Evolutionary conservation across 2,113 vertebrate genomes (phyloP), one percentile per base, ranked within the genome.

Genomic region (Anhinga anhinga): DNA sequence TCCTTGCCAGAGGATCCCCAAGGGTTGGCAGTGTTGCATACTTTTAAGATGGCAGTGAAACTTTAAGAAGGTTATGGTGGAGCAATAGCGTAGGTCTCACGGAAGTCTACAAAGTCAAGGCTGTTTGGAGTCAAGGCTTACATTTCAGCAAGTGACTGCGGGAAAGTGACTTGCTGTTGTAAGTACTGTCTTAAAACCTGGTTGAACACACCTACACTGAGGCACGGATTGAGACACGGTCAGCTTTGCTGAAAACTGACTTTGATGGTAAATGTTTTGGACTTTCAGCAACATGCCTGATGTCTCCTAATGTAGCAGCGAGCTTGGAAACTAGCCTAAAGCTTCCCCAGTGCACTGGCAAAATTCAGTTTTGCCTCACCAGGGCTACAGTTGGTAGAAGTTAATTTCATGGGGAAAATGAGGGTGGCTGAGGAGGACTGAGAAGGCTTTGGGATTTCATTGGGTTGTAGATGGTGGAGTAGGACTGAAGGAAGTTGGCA

Each of bases 121-220:
- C 34, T 6, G 4, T 71, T 70, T 58, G 42, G 38, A 79, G 83
- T 61, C 62, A 30, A n/a, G n/a, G 38, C 11, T 88, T 15, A 25
- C 18, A 12, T 65, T 72, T 52, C 50, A 76, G 61, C 72, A n/a
- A 63, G 47, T 34, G n/a, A 21, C 47, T n/a, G n/a, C 1, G 8
- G n/a, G 65, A 50, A 44, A 21, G 50, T 29, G 21, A 55, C 30
- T 67, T 61, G 72, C 50, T 81, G n/a, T 70, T 59, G 1, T 8
- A 58, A 36, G 45, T 55, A 15, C 19, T 40, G 8, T 61, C 56
- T 76, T 40, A 52, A 92, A 88, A 79, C 14, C 25, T 50, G 15
- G 11, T 30, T 71, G 38, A 63, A 58, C 0, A 0, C 22, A 23
- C 25, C 19, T 62, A 15, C 42, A 11, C 7, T 26, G 40, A 65